Evolutionary conservation across 2,797 vertebrate genomes (phyloP).

Genomic region (Tauraco hartlaubi): DNA sequence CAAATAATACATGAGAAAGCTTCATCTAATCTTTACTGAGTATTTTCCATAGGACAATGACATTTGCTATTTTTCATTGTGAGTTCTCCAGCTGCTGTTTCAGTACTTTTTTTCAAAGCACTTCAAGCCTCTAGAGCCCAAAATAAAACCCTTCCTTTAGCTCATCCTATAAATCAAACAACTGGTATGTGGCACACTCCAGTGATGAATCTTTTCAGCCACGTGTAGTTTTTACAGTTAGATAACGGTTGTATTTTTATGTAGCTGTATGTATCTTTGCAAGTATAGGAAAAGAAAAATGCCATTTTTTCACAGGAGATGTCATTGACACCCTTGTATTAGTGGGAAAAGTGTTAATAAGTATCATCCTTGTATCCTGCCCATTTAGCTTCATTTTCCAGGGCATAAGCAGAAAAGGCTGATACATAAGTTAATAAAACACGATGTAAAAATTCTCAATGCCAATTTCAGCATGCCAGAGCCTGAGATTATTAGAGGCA

Average conservation of each 20-base stretch:
- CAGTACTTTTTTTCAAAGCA: background rate
- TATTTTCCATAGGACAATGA: background rate
- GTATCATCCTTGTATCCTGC: background rate
- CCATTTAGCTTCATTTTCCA: background rate
- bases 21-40: background rate
- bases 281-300: background rate
- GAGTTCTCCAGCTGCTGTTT: background rate
- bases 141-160: background rate
- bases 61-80: background rate
- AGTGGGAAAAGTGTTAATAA: background rate
- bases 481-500: background rate
- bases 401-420: background rate
- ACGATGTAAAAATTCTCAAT: background rate
- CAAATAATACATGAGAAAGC: background rate
- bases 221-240: background rate
- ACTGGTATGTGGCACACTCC: background rate
- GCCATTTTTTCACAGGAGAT: background rate
- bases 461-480: background rate
- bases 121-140: background rate
- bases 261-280: background rate
- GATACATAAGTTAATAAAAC: constrained; percentile 10
- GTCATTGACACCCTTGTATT: background rate
- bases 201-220: background rate
- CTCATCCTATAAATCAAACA: background rate
- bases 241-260: background rate